Conservation (phyloP, 1,140 invertebrate genomes). For the Drosophila malerkotliana region DNA sequence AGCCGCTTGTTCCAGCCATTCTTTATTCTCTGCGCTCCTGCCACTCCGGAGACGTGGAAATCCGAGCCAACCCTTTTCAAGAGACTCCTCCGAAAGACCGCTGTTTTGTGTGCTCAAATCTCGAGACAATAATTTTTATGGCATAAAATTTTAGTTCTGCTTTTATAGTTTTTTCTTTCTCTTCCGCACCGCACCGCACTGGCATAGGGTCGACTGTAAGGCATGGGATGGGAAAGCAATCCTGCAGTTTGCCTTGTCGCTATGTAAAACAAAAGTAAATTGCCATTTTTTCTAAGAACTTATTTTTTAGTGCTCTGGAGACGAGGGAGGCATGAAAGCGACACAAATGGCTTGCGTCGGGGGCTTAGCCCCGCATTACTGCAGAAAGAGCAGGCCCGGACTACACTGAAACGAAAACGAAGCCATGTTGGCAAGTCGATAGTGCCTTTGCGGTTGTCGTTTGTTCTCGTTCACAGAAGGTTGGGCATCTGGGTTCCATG, state of each 20-base stretch:
- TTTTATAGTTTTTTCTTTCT: constrained; percentile 51
- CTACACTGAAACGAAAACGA: constrained; percentile 7
- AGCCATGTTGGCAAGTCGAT: background rate
- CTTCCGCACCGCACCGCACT: background rate
- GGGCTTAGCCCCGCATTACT: constrained; percentile 16
- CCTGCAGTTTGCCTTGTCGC: constrained; percentile 32
- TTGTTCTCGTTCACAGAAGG: background rate
- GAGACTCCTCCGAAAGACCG: background rate
- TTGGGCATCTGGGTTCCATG: background rate
- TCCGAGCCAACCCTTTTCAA: constrained; percentile 24
- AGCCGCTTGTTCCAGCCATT: constrained; percentile 9
- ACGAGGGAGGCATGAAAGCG: constrained; percentile 6
- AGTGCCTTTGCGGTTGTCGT: background rate
- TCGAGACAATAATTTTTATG: constrained; percentile 77
- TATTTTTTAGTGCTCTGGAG: constrained; percentile 64
- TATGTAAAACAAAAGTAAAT: constrained; percentile 76
- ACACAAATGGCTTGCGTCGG: constrained; percentile 26
- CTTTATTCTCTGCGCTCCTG: constrained; percentile 10
- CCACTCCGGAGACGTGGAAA: background rate
- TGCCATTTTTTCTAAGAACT: constrained; percentile 72
- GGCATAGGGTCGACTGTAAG: background rate
- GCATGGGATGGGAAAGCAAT: constrained; percentile 14
- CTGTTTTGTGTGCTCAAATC: constrained; percentile 56
- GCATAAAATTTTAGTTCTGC: constrained; percentile 71
- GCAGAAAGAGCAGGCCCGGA: background rate